Percentiles rank a stretch among this genome's conserved stretches.
phyloP scores from a whole-genome alignment of 2,888 invertebrate genomes.

The Spilarctia lutea region DNA sequence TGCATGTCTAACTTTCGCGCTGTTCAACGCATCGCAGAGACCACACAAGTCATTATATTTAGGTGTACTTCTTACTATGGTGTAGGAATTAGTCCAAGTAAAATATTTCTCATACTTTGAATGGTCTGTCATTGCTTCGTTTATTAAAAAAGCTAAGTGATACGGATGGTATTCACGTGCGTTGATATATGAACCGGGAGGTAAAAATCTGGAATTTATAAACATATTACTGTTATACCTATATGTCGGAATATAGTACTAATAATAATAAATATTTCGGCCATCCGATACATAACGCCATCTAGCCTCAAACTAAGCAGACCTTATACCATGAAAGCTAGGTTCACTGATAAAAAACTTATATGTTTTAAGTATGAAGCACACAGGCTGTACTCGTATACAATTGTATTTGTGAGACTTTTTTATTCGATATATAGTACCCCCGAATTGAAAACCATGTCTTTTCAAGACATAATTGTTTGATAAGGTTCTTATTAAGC shows the following conservation, averaged over 20 bases:
- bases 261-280: too few relatives aligned
- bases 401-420: background rate
- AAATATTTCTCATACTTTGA: slow-evolving; percentile 61
- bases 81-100: slow-evolving; percentile 70
- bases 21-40: slow-evolving; percentile 63
- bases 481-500: too few relatives aligned
- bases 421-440: background rate
- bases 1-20: slow-evolving; percentile 21
- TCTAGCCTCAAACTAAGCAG: too few relatives aligned
- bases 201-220: background rate
- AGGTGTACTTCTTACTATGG: slow-evolving; percentile 42
- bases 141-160: slow-evolving; percentile 63
- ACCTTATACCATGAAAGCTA: too few relatives aligned
- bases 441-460: background rate
- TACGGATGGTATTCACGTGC: slow-evolving; percentile 46
- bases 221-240: background rate
- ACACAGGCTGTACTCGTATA: background rate
- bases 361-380: background rate
- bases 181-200: background rate
- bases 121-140: slow-evolving; percentile 52
- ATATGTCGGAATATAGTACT: background rate
- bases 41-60: slow-evolving; percentile 61
- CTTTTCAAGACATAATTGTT: too few relatives aligned
- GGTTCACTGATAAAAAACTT: too few relatives aligned
- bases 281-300: background rate